These are phyloP conservation scores for Mormoops blainvillei DNA, from an alignment of 2,113 vertebrate species.

Conservation along the genomic window DNA sequence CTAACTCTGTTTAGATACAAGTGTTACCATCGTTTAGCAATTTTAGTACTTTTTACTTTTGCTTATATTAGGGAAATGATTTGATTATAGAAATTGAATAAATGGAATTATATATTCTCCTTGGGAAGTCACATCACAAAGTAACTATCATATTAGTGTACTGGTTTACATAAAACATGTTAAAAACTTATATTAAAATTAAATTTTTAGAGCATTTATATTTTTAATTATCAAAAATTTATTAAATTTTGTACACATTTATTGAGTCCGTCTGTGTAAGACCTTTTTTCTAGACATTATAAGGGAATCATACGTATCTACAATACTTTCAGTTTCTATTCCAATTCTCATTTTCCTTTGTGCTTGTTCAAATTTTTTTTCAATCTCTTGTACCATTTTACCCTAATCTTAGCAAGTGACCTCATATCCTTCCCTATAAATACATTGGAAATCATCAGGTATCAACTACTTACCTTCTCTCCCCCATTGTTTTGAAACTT, in stretches of 20 bases:
- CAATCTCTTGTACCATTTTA: not conserved
- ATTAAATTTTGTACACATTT: not conserved
- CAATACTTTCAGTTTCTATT: not conserved
- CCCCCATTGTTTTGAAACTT: not conserved
- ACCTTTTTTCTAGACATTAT: not conserved
- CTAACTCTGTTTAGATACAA: not conserved
- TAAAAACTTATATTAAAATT: conserved; percentile 12
- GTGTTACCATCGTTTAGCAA: not conserved
- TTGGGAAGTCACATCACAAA: conserved; percentile 69
- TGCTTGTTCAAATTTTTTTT: not conserved
- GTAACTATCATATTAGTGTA: conserved; percentile 62
- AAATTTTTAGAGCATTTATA: not conserved
- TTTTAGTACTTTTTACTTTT: conserved; percentile 34
- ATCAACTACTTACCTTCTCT: not conserved
- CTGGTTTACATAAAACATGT: conserved; percentile 29
- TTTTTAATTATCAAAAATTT: not conserved
- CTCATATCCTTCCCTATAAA: not conserved
- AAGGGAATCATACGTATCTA: not conserved
- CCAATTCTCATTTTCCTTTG: not conserved
- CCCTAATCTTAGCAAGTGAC: not conserved
- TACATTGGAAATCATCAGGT: not conserved
- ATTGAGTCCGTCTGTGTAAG: not conserved
- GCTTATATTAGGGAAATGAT: conserved; percentile 24
- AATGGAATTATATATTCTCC: conserved; percentile 68
- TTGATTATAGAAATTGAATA: conserved; percentile 65